Base-by-base conservation (phyloP, 2,113 vertebrate species). In the Speoplatyrhinus poulsoni region DNA sequence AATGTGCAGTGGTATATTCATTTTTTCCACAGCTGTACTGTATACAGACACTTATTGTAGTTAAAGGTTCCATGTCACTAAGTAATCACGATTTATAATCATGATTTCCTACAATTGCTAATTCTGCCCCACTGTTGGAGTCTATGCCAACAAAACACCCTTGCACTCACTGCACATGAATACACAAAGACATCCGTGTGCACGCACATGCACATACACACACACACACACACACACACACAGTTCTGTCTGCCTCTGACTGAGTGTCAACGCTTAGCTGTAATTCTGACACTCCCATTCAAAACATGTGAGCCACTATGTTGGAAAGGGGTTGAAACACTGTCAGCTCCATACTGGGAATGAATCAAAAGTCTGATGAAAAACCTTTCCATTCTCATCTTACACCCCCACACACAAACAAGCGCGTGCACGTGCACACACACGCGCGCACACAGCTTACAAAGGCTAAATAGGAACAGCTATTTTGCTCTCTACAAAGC, bases 251-350 rank as follows among this genome's bases (percentile, higher is more conserved):
- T 32, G 33, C 49, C 74, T 53, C 64, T 55, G 70, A 76, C 65
- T 79, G 72, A 64, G 56, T 73, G 70, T 80, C 62, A 64, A 62
- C 59, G 49, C 73, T 84, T 53, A 62, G 64, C 77, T 68, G 59
- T 81, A 85, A 84, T 65, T 82, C 69, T 69, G 62, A 82, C 77
- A 79, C 63, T 72, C 58, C 72, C 67, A 84, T 81, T 83, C 66
- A 76, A 76, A 68, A 58, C 67, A 70, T 79, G 82, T 77, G 64
- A 81, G 69, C 8, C 5, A 76, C 47, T 72, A 76, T 75, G 82
- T 72, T 82, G 48, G 60, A 58, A 58, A 36, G 56, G 77, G 80
- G 62, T 60, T 72, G 46, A 61, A 69, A 70, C 58, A 62, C 36
- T 58, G 4, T 60, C 62, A 82, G 68, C 82, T 70, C 70, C 56